These are phyloP conservation scores for Centroberyx gerrardi DNA, from an alignment of 2,797 vertebrate species.

Conservation along the genomic window DNA sequence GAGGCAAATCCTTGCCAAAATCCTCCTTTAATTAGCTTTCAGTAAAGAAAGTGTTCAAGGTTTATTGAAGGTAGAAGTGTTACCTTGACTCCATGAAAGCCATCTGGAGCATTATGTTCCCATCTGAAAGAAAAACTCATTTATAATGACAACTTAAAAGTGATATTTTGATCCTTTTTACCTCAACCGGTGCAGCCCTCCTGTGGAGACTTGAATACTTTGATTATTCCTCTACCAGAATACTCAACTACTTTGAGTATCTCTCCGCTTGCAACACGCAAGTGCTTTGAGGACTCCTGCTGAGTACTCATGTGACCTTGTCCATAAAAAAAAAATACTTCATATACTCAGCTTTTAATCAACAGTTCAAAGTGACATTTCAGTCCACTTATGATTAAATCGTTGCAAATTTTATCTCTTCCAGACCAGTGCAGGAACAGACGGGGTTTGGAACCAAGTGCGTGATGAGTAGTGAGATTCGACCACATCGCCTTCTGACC, in stretches of 20 bases:
- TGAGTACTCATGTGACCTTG: no score
- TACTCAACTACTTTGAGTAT: conserved; percentile 7
- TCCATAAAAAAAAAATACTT: background rate
- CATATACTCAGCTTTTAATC: background rate
- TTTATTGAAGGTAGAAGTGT: conserved; percentile 11
- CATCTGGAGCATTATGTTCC: background rate
- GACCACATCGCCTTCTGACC: conserved; percentile 2
- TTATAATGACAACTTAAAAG: background rate
- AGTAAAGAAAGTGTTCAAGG: conserved; percentile 3
- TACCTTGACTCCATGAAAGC: conserved; percentile 26
- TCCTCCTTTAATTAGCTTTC: conserved; percentile 23
- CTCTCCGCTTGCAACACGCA: no score
- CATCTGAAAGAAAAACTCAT: background rate
- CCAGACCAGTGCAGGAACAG: conserved; percentile 9
- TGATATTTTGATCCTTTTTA: background rate
- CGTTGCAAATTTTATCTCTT: conserved; percentile 17
- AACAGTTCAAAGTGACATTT: conserved; percentile 41
- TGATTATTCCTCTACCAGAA: conserved; percentile 23
- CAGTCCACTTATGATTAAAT: conserved; percentile 7
- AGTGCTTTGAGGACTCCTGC: background rate
- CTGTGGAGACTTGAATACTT: conserved; percentile 12
- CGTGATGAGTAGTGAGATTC: conserved; percentile 22
- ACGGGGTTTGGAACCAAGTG: conserved; percentile 3
- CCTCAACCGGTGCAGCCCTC: conserved; percentile 31
- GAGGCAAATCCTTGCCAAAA: conserved; percentile 12